phyloP scores from a whole-genome alignment of 2,797 vertebrate species.

The Glossophaga mutica region DNA sequence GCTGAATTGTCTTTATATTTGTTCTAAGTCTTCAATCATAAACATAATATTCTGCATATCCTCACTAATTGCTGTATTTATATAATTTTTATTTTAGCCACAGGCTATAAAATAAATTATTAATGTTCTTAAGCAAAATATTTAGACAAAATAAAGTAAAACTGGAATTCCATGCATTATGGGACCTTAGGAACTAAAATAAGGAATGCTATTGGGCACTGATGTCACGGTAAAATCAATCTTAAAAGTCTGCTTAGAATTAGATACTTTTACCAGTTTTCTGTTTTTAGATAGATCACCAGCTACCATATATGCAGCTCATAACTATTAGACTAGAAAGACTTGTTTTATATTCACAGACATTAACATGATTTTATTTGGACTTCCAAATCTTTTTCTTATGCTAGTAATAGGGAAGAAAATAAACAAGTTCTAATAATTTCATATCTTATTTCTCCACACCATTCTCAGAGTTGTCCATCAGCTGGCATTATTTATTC shows the following conservation, averaged over 20 bases:
- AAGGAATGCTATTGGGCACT: background rate
- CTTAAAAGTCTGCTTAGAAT: background rate
- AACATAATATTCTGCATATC: background rate
- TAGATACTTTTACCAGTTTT: background rate
- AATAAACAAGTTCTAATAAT: background rate
- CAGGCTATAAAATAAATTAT: background rate
- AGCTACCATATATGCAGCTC: background rate
- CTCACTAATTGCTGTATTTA: constrained; percentile 4
- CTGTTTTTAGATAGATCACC: background rate
- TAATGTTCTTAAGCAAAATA: background rate
- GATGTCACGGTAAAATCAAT: background rate
- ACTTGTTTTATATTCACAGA: background rate
- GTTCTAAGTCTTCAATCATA: background rate
- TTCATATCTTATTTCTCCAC: background rate
- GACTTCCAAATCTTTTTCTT: background rate
- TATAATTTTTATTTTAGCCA: background rate
- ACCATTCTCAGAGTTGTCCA: background rate
- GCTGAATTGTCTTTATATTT: background rate
- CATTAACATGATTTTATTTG: background rate
- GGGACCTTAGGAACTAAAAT: background rate
- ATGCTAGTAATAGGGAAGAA: background rate
- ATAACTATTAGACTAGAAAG: background rate
- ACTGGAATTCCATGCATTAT: background rate
- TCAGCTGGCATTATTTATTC: background rate
- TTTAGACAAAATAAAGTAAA: background rate